A percentile compares a stretch with the other conserved stretches of the same genome.
phyloP scores from a whole-genome alignment of 2,888 invertebrate species.

The Acrobasis suavella region DNA sequence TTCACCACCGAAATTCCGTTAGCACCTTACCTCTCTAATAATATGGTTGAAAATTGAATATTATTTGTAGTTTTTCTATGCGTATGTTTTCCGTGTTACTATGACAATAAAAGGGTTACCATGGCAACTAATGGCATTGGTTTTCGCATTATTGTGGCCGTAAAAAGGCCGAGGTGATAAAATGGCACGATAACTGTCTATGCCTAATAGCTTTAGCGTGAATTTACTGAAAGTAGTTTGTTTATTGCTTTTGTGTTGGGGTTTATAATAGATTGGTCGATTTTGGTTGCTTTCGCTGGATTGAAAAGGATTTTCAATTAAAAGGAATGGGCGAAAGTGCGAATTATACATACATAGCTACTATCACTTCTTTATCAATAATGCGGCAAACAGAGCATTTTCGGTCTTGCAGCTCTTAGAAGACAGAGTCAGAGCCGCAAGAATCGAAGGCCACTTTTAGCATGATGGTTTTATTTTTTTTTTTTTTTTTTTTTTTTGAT shows the following conservation, averaged over 20 bases:
- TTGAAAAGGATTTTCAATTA: no score
- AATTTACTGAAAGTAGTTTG: neutral
- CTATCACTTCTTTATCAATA: no score
- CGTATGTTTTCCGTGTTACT: slow-evolving; percentile 23
- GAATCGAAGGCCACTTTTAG: no score
- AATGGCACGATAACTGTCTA: slow-evolving; percentile 7
- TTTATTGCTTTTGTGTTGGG: neutral
- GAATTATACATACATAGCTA: no score
- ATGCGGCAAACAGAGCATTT: no score
- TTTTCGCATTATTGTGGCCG: slow-evolving; percentile 20
- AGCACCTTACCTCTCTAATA: slow-evolving; percentile 19
- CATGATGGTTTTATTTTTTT: no score
- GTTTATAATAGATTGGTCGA: neutral
- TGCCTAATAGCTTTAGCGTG: slow-evolving; percentile 2
- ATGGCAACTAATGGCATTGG: slow-evolving; percentile 31
- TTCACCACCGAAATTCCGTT: neutral
- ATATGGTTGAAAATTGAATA: slow-evolving; percentile 28
- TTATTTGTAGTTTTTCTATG: slow-evolving; percentile 21
- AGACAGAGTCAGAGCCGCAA: no score
- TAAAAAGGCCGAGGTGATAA: slow-evolving; percentile 23
- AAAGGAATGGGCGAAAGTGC: no score
- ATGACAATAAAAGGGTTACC: slow-evolving; percentile 30
- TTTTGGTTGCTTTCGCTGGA: no score
- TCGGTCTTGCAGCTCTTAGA: no score
- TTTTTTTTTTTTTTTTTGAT: no score